A percentile compares a stretch with the other conserved stretches of the same genome.
phyloP scores from a whole-genome alignment of 2,797 vertebrate genomes.

The Peromyscus nudipes region DNA sequence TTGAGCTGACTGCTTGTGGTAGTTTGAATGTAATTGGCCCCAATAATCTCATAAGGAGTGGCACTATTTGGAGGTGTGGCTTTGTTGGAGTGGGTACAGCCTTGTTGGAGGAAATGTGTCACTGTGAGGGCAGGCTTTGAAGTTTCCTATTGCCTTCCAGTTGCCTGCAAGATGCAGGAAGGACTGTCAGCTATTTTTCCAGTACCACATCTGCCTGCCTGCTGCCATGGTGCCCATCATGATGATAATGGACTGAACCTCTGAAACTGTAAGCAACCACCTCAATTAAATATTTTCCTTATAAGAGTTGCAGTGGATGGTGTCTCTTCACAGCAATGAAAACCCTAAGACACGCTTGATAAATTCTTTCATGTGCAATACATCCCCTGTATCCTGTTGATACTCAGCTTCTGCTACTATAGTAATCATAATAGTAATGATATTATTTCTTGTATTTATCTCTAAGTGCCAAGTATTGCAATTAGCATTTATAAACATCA shows the following conservation, averaged over 20 bases:
- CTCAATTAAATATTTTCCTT: background rate
- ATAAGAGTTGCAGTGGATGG: too few species aligned
- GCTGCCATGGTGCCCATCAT: background rate
- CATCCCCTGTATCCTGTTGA: background rate
- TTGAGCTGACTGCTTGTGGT: background rate
- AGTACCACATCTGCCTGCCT: background rate
- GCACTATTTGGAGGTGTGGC: background rate
- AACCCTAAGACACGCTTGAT: background rate
- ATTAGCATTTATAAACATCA: slow-evolving; percentile 22
- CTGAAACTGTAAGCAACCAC: background rate
- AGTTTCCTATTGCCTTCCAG: background rate
- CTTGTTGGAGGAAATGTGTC: background rate
- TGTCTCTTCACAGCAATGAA: too few species aligned
- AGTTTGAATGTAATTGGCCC: background rate
- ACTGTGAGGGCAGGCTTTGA: background rate
- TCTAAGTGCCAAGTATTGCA: background rate
- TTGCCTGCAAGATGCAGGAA: background rate
- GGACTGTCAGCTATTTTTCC: background rate
- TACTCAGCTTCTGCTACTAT: background rate
- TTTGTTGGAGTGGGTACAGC: background rate
- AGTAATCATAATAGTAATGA: slow-evolving; percentile 35
- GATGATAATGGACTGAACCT: background rate
- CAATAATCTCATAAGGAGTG: background rate
- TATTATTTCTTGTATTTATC: slow-evolving; percentile 25
- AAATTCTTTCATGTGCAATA: background rate